Evolutionary conservation across 2,113 vertebrate genomes (phyloP), one percentile per base, ranked within the genome.

Genomic region (Albula goreensis): DNA sequence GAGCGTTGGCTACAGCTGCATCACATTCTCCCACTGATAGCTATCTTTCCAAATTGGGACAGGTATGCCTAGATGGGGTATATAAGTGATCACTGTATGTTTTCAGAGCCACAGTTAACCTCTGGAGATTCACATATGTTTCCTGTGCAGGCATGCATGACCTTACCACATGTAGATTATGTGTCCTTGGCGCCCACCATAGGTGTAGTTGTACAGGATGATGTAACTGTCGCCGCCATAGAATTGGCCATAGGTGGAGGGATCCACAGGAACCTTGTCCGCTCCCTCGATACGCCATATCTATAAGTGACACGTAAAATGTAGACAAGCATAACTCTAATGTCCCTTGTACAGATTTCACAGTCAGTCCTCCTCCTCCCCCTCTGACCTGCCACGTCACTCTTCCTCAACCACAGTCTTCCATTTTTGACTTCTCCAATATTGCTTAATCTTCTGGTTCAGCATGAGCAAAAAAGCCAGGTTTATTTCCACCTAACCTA

Each of bases 161-260:
- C 5, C 95, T 96, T 92, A 98, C 97, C 97, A 99, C n/a, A 94
- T 96, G 90, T 99, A 99, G 89, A 99, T 97, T 80, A 98, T 96
- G 87, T 97, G 94, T 7, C 97, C 97, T 12, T 86, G 92, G 48
- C 94, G 94, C 48, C 86, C 83, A 0, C 80, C 88, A 0, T 97
- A 95, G 2, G 89, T 94, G 89, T 97, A 99, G 53, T 93, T 83
- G 84, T 99, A 99, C 48, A 95, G 90, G 88, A 98, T 96, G 87
- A 99, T 95, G 86, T 99, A 99, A 93, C 97, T 96, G 88, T 98
- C 97, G 0, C 97, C 97, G 0, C 97, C 97, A 0, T 96, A 98
- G 92, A 98, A 98, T 93, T 97, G 97, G 50, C 97, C 96, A 0
- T 96, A 94, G 0, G 86, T 86, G 0, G 93, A 86, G 0, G 93